Percentiles rank a stretch among this genome's conserved stretches.
Evolutionary conservation across 2,888 invertebrate genomes (phyloP).

Genomic region (Molanna angustata): DNA sequence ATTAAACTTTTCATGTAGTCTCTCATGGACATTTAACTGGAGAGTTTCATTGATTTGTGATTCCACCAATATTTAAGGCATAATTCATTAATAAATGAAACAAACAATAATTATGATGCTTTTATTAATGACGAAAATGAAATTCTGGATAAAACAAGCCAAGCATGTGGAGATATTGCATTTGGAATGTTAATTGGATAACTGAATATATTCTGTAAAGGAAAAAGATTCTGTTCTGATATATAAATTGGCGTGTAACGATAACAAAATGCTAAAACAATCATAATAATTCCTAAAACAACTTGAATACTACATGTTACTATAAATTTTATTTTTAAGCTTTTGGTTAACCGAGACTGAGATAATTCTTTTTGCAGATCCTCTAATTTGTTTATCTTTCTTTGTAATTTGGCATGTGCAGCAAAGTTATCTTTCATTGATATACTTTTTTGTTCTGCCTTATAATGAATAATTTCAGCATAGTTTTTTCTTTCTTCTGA

Average conservation of each 20-base stretch:
- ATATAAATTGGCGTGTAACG: constrained; percentile 48
- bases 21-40: no score
- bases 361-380: constrained; percentile 46
- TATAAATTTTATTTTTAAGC: constrained; percentile 45
- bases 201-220: constrained; percentile 44
- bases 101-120: no score
- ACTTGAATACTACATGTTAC: constrained; percentile 44
- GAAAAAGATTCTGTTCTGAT: constrained; percentile 46
- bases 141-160: constrained; percentile 50
- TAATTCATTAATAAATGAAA: no score
- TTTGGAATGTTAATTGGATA: constrained; percentile 49
- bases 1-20: no score
- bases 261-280: constrained; percentile 48
- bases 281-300: constrained; percentile 40
- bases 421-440: constrained; percentile 61
- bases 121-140: constrained; percentile 44
- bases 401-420: constrained; percentile 57
- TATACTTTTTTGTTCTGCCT: constrained; percentile 48
- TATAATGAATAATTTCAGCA: constrained; percentile 45
- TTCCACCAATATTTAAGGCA: no score
- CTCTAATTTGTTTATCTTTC: constrained; percentile 56
- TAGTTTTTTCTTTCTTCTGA: constrained; percentile 46
- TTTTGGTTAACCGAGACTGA: constrained; percentile 44
- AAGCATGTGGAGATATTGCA: constrained; percentile 49
- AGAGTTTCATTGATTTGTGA: no score